Evolutionary conservation across 2,797 vertebrate species (phyloP).

Genomic region (Thalassophryne amazonica): DNA sequence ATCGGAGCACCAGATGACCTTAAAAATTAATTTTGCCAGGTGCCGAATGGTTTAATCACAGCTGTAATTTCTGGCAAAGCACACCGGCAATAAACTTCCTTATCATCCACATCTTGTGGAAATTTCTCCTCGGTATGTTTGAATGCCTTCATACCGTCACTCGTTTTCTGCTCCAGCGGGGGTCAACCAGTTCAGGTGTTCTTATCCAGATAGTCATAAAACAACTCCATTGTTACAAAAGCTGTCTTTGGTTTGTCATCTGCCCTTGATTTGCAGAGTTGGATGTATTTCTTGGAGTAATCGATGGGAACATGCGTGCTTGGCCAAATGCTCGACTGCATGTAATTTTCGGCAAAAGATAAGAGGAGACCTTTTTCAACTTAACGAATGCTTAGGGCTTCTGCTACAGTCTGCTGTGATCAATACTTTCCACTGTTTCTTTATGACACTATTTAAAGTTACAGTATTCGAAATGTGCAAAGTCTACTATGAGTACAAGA

Average conservation of each 20-base stretch:
- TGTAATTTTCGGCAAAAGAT: constrained; percentile 69
- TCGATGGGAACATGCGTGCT: constrained; percentile 62
- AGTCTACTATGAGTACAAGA: no score
- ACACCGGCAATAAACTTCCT: constrained; percentile 33
- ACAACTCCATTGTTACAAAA: constrained; percentile 55
- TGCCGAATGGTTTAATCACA: constrained; percentile 26
- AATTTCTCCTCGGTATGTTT: constrained; percentile 3
- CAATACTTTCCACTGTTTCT: no score
- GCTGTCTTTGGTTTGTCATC: constrained; percentile 61
- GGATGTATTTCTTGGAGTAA: constrained; percentile 64
- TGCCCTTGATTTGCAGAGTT: constrained; percentile 62
- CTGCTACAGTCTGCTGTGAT: neutral
- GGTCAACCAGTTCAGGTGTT: constrained; percentile 71
- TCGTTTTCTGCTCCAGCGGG: constrained; percentile 25
- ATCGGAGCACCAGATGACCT: constrained; percentile 10
- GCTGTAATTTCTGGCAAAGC: constrained; percentile 34
- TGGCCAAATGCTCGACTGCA: constrained; percentile 47
- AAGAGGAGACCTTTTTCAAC: constrained; percentile 51
- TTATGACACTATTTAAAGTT: no score
- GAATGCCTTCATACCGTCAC: constrained; percentile 10
- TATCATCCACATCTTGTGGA: constrained; percentile 19
- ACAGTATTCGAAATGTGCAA: no score
- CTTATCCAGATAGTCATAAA: constrained; percentile 69
- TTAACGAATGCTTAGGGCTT: no score
- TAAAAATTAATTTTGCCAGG: constrained; percentile 34